A percentile compares a stretch with the other conserved stretches of the same genome.
phyloP scores from a whole-genome alignment of 2,113 vertebrate genomes.

The Pionites leucogaster region DNA sequence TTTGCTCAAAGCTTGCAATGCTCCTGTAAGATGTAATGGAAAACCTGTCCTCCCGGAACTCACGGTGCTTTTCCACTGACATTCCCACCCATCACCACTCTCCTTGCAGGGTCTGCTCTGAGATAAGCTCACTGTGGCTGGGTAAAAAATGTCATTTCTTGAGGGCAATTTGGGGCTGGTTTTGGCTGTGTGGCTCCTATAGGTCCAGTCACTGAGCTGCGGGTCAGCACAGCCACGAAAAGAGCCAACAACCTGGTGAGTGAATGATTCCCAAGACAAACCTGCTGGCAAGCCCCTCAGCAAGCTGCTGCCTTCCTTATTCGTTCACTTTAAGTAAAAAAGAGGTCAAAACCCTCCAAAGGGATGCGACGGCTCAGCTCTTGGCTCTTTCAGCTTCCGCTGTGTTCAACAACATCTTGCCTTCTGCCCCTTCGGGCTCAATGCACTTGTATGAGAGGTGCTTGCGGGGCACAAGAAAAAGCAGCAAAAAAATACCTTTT shows the following conservation, averaged over 20 bases:
- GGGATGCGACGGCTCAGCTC: not conserved
- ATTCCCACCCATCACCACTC: not conserved
- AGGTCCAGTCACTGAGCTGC: not conserved
- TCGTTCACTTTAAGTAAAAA: not conserved
- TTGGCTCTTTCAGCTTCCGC: not conserved
- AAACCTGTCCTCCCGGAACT: not conserved
- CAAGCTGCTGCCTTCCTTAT: not conserved
- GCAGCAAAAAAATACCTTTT: not conserved
- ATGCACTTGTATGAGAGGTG: rapidly evolving
- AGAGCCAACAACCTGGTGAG: not conserved
- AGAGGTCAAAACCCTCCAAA: not conserved
- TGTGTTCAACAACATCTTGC: not conserved
- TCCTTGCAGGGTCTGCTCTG: rapidly evolving
- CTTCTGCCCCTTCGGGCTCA: not conserved
- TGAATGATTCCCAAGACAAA: not conserved
- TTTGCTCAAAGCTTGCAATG: not conserved
- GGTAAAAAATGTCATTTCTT: not conserved
- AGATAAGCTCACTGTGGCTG: rapidly evolving
- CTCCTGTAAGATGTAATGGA: not conserved
- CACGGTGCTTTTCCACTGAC: not conserved
- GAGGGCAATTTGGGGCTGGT: not conserved
- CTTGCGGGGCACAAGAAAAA: not conserved
- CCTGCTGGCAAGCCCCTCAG: not conserved
- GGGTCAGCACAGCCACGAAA: not conserved
- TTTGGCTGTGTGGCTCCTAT: not conserved